These are phyloP conservation scores for Zingel zingel DNA, from an alignment of 2,113 vertebrate genomes.

Conservation along the genomic window DNA sequence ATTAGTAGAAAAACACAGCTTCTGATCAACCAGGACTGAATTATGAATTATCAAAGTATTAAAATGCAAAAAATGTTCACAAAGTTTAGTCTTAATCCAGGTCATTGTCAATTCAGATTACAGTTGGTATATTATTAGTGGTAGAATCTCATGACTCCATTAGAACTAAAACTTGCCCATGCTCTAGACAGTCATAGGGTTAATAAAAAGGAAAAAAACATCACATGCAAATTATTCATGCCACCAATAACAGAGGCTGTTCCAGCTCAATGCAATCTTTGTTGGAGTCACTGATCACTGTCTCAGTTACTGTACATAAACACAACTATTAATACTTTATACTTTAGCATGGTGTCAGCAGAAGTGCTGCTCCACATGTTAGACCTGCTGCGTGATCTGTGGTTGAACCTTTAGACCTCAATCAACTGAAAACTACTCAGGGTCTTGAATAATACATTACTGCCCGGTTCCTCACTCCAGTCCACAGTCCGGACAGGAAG, in stretches of 20 bases:
- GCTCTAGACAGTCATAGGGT: conserved; percentile 24
- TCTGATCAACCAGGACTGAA: neutral
- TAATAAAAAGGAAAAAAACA: conserved; percentile 29
- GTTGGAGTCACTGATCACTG: neutral
- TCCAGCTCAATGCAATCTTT: conserved; percentile 29
- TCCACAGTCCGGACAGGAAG: neutral
- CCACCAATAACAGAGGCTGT: conserved; percentile 35
- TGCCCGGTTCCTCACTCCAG: neutral
- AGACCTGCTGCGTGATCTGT: neutral
- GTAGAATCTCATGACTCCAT: conserved; percentile 36
- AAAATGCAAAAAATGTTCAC: neutral
- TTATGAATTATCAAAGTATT: neutral
- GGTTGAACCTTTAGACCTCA: conserved; percentile 1
- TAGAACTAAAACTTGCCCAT: conserved; percentile 16
- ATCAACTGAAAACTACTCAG: neutral
- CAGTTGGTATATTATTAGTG: conserved; percentile 21
- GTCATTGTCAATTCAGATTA: neutral
- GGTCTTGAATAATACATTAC: conserved; percentile 48
- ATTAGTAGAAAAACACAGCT: too few species aligned
- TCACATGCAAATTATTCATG: conserved; percentile 57
- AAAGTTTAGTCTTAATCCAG: neutral
- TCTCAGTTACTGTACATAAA: neutral
- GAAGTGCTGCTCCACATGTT: neutral
- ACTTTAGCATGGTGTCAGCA: neutral
- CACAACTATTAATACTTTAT: neutral